These are phyloP conservation scores for Hydraecia micacea DNA, from an alignment of 2,888 invertebrate genomes.

Conservation along the genomic window DNA sequence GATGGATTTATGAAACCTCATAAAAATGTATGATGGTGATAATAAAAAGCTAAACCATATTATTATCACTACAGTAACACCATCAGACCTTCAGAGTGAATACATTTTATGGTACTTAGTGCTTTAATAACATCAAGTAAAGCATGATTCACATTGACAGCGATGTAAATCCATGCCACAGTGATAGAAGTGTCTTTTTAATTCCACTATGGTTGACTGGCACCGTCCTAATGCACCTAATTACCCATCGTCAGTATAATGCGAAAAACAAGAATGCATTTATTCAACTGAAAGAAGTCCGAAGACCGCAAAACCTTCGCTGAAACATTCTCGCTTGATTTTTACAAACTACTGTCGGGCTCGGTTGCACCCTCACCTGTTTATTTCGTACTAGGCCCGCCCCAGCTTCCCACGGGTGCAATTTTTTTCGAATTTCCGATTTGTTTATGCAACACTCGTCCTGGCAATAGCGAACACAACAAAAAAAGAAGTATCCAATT, in stretches of 20 bases:
- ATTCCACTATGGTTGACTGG: not conserved
- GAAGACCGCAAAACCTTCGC: too few species aligned
- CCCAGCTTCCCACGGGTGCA: too few species aligned
- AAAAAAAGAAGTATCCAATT: too few species aligned
- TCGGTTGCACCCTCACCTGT: not conserved
- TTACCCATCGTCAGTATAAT: not conserved
- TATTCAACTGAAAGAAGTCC: not conserved
- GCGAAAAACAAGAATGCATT: not conserved
- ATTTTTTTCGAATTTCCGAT: too few species aligned
- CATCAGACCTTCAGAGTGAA: conserved; percentile 46
- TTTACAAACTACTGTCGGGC: not conserved
- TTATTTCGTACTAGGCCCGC: too few species aligned
- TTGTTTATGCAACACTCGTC: too few species aligned
- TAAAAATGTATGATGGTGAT: conserved; percentile 6
- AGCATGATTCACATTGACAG: not conserved
- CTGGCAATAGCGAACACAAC: too few species aligned
- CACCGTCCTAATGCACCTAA: not conserved
- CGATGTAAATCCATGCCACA: not conserved
- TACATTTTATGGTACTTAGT: conserved; percentile 45
- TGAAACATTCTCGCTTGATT: too few species aligned
- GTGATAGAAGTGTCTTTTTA: not conserved
- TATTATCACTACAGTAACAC: conserved; percentile 32
- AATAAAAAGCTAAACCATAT: conserved; percentile 30
- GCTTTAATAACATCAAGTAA: conserved; percentile 42
- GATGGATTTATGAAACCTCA: not conserved